A percentile compares a stretch with the other conserved stretches of the same genome.
phyloP scores from a whole-genome alignment of 2,888 invertebrate genomes.

The Zaprionus obscuricornis region DNA sequence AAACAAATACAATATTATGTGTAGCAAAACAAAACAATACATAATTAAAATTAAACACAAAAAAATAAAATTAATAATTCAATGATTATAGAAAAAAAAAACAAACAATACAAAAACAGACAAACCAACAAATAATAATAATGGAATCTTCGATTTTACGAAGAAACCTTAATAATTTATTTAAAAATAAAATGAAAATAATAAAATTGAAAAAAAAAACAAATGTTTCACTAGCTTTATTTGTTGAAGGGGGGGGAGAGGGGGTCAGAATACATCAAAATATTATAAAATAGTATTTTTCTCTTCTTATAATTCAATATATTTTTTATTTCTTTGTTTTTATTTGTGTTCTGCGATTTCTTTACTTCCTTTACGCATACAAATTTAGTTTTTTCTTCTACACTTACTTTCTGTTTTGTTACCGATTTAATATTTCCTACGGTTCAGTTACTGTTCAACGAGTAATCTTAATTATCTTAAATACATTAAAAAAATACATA shows the following conservation, averaged over 20 bases:
- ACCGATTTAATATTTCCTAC: slow-evolving; percentile 42
- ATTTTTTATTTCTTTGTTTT: slow-evolving; percentile 23
- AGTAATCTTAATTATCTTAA: slow-evolving; percentile 72
- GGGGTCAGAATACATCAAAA: too few species aligned
- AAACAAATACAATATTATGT: slow-evolving; percentile 19
- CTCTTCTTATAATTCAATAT: slow-evolving; percentile 15
- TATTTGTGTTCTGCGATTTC: slow-evolving; percentile 20
- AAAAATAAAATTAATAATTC: not conserved
- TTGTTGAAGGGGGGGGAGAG: not conserved
- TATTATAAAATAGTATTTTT: too few species aligned
- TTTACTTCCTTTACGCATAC: slow-evolving; percentile 63
- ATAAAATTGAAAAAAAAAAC: slow-evolving; percentile 50
- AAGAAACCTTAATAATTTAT: slow-evolving; percentile 81
- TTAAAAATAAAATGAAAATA: slow-evolving; percentile 68
- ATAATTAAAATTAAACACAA: slow-evolving; percentile 16
- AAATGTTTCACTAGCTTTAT: not conserved
- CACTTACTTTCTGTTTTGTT: slow-evolving; percentile 22
- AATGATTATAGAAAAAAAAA: too few species aligned
- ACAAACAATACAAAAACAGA: slow-evolving; percentile 39
- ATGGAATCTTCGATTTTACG: slow-evolving; percentile 82
- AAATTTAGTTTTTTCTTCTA: slow-evolving; percentile 32
- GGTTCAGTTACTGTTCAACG: slow-evolving; percentile 42
- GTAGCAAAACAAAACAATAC: slow-evolving; percentile 19
- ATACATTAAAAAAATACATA: slow-evolving; percentile 74
- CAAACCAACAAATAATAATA: slow-evolving; percentile 44